Percentiles rank a stretch among this genome's conserved stretches.
phyloP scores from a whole-genome alignment of 2,113 vertebrate species.

The Brienomyrus brachyistius region DNA sequence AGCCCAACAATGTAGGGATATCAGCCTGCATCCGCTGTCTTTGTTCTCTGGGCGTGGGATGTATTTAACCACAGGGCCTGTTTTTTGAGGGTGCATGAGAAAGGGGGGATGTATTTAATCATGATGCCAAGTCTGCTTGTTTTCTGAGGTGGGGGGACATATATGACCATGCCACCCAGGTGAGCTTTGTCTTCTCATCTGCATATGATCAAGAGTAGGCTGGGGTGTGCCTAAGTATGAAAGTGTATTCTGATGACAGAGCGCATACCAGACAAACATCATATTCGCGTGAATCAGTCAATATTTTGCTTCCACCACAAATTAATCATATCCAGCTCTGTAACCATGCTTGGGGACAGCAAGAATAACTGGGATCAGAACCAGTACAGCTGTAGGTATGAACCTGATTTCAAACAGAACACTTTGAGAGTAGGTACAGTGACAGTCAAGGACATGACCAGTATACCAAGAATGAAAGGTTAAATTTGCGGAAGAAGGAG shows the following conservation, averaged over 20 bases:
- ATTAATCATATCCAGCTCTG: background rate
- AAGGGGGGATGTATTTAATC: background rate
- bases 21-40: background rate
- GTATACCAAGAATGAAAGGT: background rate
- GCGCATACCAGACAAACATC: background rate
- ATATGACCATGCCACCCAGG: background rate
- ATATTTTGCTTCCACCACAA: constrained; percentile 5
- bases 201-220: constrained; percentile 13
- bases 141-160: background rate
- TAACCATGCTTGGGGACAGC: background rate
- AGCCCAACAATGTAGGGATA: background rate
- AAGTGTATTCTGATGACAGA: background rate
- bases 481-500: background rate
- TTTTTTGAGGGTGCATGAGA: background rate
- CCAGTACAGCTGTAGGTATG: background rate
- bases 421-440: background rate
- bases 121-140: background rate
- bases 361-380: background rate
- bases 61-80: background rate
- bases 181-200: constrained; percentile 16
- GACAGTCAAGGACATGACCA: background rate
- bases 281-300: background rate
- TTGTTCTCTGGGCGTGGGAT: background rate
- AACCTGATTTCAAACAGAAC: background rate
- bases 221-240: constrained; percentile 2